Evolutionary conservation across 2,113 vertebrate genomes (phyloP).

Genomic region (Tinamus guttatus): DNA sequence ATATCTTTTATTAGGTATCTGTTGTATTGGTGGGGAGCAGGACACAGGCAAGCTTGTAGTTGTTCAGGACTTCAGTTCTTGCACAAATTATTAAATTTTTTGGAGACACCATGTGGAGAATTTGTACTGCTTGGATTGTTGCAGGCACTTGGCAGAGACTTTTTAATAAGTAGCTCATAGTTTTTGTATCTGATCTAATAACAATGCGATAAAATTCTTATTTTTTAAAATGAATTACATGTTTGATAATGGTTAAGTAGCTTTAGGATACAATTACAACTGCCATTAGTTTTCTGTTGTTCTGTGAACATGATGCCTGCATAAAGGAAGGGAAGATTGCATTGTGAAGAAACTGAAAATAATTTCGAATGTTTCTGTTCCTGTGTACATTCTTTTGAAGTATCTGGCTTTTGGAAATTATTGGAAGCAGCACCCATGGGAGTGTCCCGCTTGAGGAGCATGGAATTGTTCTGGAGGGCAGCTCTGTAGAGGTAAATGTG

Average conservation of each 20-base stretch:
- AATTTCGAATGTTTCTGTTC: background rate
- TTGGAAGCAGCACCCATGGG: background rate
- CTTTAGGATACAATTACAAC: background rate
- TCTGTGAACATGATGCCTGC: background rate
- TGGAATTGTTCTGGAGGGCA: background rate
- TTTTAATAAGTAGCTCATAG: background rate
- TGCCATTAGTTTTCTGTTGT: background rate
- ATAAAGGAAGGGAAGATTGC: background rate
- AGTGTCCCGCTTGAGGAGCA: background rate
- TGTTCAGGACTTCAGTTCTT: background rate
- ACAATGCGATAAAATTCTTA: background rate
- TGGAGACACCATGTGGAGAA: constrained; percentile 38
- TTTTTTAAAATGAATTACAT: background rate
- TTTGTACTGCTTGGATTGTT: background rate
- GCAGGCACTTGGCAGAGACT: background rate
- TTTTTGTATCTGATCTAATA: background rate
- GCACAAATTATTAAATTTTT: constrained; percentile 32
- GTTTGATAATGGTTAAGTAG: background rate
- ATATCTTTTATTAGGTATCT: background rate
- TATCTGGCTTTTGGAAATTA: background rate
- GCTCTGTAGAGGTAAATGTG: background rate
- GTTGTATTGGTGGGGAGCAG: background rate
- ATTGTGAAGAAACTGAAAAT: background rate
- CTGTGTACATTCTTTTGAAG: background rate
- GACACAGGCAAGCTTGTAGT: background rate